Evolutionary conservation across 1,140 invertebrate genomes (phyloP).

Genomic region (Leptoteleia sp.): DNA sequence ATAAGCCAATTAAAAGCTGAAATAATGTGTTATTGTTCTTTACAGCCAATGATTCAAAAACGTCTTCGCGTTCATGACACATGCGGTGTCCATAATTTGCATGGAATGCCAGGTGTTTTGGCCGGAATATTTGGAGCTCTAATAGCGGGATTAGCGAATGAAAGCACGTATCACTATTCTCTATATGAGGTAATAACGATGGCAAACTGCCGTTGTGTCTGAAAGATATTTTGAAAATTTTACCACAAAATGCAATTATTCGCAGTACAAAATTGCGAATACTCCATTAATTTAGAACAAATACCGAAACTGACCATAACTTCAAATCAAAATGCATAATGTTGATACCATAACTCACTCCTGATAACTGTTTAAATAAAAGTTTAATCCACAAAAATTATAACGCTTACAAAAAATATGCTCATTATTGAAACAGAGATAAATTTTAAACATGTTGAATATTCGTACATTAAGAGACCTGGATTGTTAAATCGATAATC

Average conservation of each 20-base stretch:
- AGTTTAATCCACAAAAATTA: background rate
- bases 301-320: conserved; percentile 9
- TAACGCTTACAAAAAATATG: background rate
- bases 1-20: too few species aligned
- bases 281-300: conserved; percentile 3
- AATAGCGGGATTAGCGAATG: conserved; percentile 87
- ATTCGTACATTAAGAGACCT: too few species aligned
- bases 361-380: too few species aligned
- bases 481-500: too few species aligned
- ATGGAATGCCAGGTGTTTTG: conserved; percentile 95
- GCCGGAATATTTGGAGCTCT: conserved; percentile 90
- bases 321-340: too few species aligned
- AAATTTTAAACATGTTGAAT: too few species aligned
- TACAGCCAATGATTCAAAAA: conserved; percentile 87
- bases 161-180: conserved; percentile 82
- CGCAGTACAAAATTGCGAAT: conserved; percentile 2
- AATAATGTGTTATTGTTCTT: too few species aligned
- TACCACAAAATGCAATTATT: conserved; percentile 24
- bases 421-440: too few species aligned
- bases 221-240: conserved; percentile 51
- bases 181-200: conserved; percentile 80
- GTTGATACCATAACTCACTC: too few species aligned
- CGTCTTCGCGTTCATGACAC: conserved; percentile 92
- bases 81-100: conserved; percentile 97
- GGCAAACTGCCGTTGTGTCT: conserved; percentile 24